Conservation (phyloP, 1,140 invertebrate genomes). For the Orius laevigatus region DNA sequence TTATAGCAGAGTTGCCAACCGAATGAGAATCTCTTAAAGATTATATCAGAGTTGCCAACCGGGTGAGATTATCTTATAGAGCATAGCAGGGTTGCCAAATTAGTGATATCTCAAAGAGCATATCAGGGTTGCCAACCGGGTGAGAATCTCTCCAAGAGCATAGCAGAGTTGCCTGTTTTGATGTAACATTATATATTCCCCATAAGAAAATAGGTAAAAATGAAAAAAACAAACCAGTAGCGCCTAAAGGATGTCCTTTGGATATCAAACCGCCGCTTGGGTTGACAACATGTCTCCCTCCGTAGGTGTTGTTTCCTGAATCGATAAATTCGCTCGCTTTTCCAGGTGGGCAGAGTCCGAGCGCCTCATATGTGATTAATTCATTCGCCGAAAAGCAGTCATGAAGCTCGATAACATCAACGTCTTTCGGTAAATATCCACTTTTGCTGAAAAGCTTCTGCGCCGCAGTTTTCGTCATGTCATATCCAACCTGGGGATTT, state of each 20-base stretch:
- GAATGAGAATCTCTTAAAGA: no score
- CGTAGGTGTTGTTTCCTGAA: constrained; percentile 90
- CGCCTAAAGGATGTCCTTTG: constrained; percentile 95
- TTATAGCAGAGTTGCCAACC: no score
- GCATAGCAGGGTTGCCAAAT: no score
- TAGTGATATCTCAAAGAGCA: no score
- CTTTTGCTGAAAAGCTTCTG: constrained; percentile 65
- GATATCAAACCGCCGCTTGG: constrained; percentile 96
- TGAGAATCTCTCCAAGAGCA: no score
- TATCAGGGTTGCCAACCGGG: no score
- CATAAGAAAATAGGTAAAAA: no score
- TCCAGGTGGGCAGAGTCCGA: constrained; percentile 81
- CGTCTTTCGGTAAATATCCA: constrained; percentile 55
- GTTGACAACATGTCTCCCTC: constrained; percentile 92
- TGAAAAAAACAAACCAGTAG: constrained; percentile 56
- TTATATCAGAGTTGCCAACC: no score
- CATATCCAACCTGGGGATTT: constrained; percentile 64
- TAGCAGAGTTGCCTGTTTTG: no score
- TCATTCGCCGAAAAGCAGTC: constrained; percentile 99
- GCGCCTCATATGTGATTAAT: constrained; percentile 91
- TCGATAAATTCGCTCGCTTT: constrained; percentile 88
- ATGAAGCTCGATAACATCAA: constrained; percentile 96
- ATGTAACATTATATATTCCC: no score
- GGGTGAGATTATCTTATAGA: no score
- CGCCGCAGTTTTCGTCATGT: constrained; percentile 83